These are phyloP conservation scores for Chloropsis hardwickii DNA, from an alignment of 2,113 vertebrate species.

Conservation along the genomic window DNA sequence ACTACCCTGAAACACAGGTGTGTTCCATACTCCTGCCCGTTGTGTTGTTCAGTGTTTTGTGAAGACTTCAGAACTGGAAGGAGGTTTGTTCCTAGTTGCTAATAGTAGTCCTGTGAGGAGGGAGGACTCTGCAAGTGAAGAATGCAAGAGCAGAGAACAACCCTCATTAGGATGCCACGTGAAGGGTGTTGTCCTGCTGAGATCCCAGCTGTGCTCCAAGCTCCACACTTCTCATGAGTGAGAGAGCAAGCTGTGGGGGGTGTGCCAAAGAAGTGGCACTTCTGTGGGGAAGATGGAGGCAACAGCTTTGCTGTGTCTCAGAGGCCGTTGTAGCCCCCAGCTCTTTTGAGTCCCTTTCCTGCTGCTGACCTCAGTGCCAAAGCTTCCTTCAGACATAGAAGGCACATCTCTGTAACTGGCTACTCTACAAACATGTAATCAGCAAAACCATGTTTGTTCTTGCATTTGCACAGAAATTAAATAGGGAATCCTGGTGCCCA, in stretches of 20 bases:
- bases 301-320: background rate
- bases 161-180: background rate
- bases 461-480: background rate
- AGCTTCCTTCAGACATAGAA: background rate
- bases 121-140: background rate
- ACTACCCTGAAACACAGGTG: background rate
- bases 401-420: background rate
- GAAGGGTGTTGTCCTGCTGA: background rate
- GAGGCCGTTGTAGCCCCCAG: background rate
- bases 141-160: background rate
- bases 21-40: background rate
- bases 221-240: background rate
- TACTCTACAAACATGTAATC: background rate
- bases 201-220: background rate
- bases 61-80: background rate
- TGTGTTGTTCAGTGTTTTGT: background rate
- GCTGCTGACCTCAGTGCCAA: background rate
- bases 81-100: constrained; percentile 7
- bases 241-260: background rate
- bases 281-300: background rate
- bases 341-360: background rate
- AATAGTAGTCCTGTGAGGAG: background rate
- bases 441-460: background rate
- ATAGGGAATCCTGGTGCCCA: background rate
- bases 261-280: background rate